Evolutionary conservation across 2,113 vertebrate species (phyloP), one percentile per base, ranked within the genome.

Genomic region (Balaeniceps rex): DNA sequence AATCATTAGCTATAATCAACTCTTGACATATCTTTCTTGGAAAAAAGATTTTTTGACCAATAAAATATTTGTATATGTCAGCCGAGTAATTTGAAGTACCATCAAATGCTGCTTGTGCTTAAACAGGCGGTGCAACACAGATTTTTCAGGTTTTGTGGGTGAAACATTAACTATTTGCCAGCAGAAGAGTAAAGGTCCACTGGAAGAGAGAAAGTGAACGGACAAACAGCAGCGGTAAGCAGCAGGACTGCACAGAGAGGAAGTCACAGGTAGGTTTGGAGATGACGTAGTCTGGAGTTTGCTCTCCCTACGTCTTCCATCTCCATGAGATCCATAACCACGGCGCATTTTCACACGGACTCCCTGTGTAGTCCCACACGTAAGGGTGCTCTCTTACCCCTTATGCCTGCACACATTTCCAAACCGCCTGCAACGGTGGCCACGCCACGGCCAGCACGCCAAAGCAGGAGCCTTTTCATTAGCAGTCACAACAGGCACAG

Each of bases 381-480:
- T 5, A 0, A 10, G 54, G 44, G 25, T 3, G 33, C 19, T 14
- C 23, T 28, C 38, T 11, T 4, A 6, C 21, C n/a, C 54, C 28
- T 9, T 4, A 9, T 4, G 31, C 15, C 36, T n/a, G n/a, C 0
- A 3, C 14, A 0, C 54, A 0, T 19, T 42, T 12, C 46, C 61
- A 31, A 7, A 8, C 6, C 7, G 1, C 42, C 34, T 4, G 49
- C 57, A 10, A 7, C 26, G 6, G 18, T 15, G 1, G 44, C 40
- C 46, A 5, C 7, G 42, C 16, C 2, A 9, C 4, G 4, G n/a
- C 65, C 72, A 36, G n/a, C n/a, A 2, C 17, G 8, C 18, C 46
- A 13, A 5, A 14, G 78, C 63, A 17, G 25, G 24, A 49, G 38
- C 44, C 51, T 14, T 23, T 14, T 13, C 11, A 3, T 11, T 6